phyloP scores from a whole-genome alignment of 2,797 vertebrate species.

The Ctenopoma multispine region DNA sequence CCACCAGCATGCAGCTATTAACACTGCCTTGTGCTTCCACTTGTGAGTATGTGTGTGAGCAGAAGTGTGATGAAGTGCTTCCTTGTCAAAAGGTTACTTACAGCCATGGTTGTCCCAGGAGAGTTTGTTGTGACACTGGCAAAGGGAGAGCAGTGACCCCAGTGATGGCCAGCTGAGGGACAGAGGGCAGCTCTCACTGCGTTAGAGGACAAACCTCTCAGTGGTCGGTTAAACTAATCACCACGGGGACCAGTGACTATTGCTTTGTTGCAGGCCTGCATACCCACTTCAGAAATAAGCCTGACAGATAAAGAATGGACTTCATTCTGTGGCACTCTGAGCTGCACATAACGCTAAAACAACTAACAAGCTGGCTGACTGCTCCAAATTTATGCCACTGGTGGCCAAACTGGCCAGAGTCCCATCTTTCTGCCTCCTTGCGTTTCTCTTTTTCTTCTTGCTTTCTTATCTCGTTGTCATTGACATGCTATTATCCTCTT shows the following conservation, averaged over 20 bases:
- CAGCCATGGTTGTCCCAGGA: slow-evolving; percentile 63
- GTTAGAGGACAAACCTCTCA: slow-evolving; percentile 76
- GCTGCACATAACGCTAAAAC: slow-evolving; percentile 47
- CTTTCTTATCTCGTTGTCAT: slow-evolving; percentile 51
- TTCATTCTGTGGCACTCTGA: slow-evolving; percentile 44
- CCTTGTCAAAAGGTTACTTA: slow-evolving; percentile 73
- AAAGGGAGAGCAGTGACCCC: slow-evolving; percentile 68
- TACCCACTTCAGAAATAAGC: slow-evolving; percentile 59
- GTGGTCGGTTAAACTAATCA: slow-evolving; percentile 83
- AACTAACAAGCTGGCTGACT: slow-evolving; percentile 57
- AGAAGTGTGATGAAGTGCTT: slow-evolving; percentile 75
- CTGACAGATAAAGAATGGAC: slow-evolving; percentile 56
- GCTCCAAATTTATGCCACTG: slow-evolving; percentile 31
- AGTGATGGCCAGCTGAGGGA: slow-evolving; percentile 65
- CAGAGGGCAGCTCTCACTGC: slow-evolving; percentile 58
- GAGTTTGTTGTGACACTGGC: slow-evolving; percentile 70
- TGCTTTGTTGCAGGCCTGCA: slow-evolving; percentile 48
- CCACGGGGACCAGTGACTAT: slow-evolving; percentile 63
- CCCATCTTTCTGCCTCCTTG: slow-evolving; percentile 44
- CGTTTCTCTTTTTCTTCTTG: slow-evolving; percentile 47
- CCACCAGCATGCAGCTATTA: slow-evolving; percentile 48
- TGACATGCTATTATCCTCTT: slow-evolving; percentile 47
- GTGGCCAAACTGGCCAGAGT: slow-evolving; percentile 43
- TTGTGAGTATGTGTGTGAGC: slow-evolving; percentile 53
- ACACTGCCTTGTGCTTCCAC: slow-evolving; percentile 28